Conservation (phyloP, 2,888 invertebrate genomes). For the Microdon myrmicae region DNA sequence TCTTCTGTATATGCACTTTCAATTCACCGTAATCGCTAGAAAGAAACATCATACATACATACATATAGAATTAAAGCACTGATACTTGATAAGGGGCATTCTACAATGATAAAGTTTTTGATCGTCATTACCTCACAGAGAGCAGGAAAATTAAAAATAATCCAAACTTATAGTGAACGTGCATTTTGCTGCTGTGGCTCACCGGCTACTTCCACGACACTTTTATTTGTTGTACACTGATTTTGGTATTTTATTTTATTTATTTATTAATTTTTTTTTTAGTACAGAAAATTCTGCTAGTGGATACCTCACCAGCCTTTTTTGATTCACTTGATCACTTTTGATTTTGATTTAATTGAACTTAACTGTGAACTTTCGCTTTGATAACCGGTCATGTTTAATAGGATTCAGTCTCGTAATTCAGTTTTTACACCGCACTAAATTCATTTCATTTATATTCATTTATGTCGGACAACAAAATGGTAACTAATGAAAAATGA, state of each 20-base stretch:
- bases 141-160: constrained; percentile 64
- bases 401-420: no score
- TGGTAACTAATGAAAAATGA: not conserved
- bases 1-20: constrained; percentile 33
- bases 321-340: not conserved
- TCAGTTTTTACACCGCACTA: no score
- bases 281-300: no score
- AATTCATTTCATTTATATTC: constrained; percentile 18
- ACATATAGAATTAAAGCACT: constrained; percentile 5
- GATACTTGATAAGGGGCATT: constrained; percentile 37
- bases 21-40: not conserved
- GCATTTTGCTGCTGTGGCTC: constrained; percentile 55
- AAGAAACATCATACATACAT: constrained; percentile 1
- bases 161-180: constrained; percentile 64
- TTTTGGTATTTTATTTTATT: not conserved
- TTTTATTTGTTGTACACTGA: not conserved
- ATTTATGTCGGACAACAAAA: not conserved
- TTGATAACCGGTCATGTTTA: no score
- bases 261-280: no score
- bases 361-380: constrained; percentile 45
- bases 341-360: constrained; percentile 31
- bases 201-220: not conserved
- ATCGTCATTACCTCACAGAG: constrained; percentile 61
- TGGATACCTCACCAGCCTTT: constrained; percentile 3
- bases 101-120: constrained; percentile 4